A percentile compares a stretch with the other conserved stretches of the same genome.
These are phyloP conservation scores for Rhagophthalmus giganteus DNA, from an alignment of 2,888 invertebrate genomes.

Conservation along the genomic window DNA sequence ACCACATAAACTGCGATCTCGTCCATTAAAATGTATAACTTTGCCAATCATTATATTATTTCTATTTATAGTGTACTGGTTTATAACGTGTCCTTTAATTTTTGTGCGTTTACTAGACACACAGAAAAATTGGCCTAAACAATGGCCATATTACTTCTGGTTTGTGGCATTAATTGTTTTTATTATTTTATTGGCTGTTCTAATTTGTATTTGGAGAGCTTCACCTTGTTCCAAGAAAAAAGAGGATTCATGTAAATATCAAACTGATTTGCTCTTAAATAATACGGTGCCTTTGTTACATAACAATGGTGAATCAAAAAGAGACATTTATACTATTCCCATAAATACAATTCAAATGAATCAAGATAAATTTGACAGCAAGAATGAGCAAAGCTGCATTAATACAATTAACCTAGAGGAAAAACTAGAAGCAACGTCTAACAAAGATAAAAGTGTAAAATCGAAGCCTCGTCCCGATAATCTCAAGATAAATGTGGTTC, in stretches of 20 bases:
- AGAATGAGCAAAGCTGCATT: neutral
- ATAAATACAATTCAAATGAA: slow-evolving; percentile 10
- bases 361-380: slow-evolving; percentile 3
- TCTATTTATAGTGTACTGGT: slow-evolving; percentile 24
- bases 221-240: neutral
- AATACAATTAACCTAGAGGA: slow-evolving; percentile 1
- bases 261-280: slow-evolving; percentile 2
- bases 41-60: slow-evolving; percentile 13
- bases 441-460: neutral
- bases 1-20: slow-evolving; percentile 17
- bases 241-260: neutral
- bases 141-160: slow-evolving; percentile 21
- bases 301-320: slow-evolving; percentile 1
- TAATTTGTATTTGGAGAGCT: slow-evolving; percentile 17
- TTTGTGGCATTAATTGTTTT: slow-evolving; percentile 14
- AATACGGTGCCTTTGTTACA: neutral
- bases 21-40: slow-evolving; percentile 16
- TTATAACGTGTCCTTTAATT: slow-evolving; percentile 16
- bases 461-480: slow-evolving; percentile 3
- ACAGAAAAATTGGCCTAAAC: slow-evolving; percentile 7
- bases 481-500: neutral
- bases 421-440: neutral
- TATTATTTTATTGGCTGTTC: slow-evolving; percentile 11
- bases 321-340: slow-evolving; percentile 2
- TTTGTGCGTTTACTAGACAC: slow-evolving; percentile 6